Evolutionary conservation across 2,113 vertebrate species (phyloP), one percentile per base, ranked within the genome.

Genomic region (Clupea harengus): DNA sequence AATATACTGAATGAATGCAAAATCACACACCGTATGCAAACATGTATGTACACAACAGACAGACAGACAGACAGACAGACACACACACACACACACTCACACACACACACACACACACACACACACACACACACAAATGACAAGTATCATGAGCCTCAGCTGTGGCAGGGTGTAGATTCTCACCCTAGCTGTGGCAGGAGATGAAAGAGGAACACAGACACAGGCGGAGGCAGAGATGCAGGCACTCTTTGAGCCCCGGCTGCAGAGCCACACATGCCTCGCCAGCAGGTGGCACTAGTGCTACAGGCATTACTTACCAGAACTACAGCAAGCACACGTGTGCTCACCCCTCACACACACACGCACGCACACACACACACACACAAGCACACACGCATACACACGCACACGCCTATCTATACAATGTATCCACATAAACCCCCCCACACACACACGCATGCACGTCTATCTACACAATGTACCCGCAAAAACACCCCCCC

Each of bases 231-330:
- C 64, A 67, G 25, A 25, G n/a, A 25, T 28, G 11, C 60, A 57
- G 54, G 4, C 60, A 9, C 9, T 11, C 25, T 67, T n/a, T 67
- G 9, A 22, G 18, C 20, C 54, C 3, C 20, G 5, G 11, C n/a
- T 11, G n/a, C 2, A 11, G 9, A 28, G n/a, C 6, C 7, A 0
- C 64, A 67, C 3, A n/a, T n/a, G 25, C 44, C 47, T 28, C 7
- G 45, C 85, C 90, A 91, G 89, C 85, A 91, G 90, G 89, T 90
- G 89, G 90, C 83, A 87, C 88, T 87, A 90, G 86, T 8, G 89
- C 78, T 67, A 86, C 84, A 89, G 82, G 39, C 44, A 88, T 89
- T 39, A 67, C 11, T 17, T 52, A n/a, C 17, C 28, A 52, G 49
- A 15, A 57, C 32, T 45, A 72, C 72, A 83, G 39, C 81, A 86